Base-by-base conservation (phyloP, 2,113 vertebrate genomes). In the Stictonetta naevosa region DNA sequence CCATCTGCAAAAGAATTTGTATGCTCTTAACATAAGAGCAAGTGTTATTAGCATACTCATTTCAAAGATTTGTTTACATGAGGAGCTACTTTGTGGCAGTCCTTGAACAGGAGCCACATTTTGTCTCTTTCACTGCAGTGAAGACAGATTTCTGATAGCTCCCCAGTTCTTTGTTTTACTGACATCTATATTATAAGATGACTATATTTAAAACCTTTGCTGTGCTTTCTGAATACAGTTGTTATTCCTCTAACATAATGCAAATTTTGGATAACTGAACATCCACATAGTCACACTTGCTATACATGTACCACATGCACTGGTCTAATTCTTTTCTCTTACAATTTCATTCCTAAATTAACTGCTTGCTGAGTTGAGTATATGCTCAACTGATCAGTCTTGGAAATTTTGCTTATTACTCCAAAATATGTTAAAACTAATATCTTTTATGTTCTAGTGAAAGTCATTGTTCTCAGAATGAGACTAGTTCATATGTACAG, bases 401-500 rank as follows among this genome's bases (percentile, higher is more conserved):
- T 68, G 33, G 40, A 93, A 91, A 93, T 20, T 1, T 69, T 40
- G 36, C 62, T 67, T 81, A 50, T 28, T 89, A 60, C 44, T 92
- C 72, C 11, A 44, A 34, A 34, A 23, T 15, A 2, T 25, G 81
- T 90, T 34, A 8, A 36, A 90, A 63, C 50, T 21, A 67, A 21
- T 77, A 5, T 7, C 10, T 56, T 31, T 69, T n/a, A 21, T 13
- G 34, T 88, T 63, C 72, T 29, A 36, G 68, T 44, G 75, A 8
- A 96, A 96, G 95, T 53, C 8, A 4, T 98, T 97, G 97, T 74
- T 98, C 97, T 98, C 97, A 98, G 97, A 98, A 98, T 97, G 97
- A 96, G 95, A 74, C 84, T 86, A 29, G 58, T 86, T 85, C 77
- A 64, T 80, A 14, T 0, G 12, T 75, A 69, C 82, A 53, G 48